phyloP scores from a whole-genome alignment of 2,797 vertebrate species.

The Melanotaenia trifasciata region DNA sequence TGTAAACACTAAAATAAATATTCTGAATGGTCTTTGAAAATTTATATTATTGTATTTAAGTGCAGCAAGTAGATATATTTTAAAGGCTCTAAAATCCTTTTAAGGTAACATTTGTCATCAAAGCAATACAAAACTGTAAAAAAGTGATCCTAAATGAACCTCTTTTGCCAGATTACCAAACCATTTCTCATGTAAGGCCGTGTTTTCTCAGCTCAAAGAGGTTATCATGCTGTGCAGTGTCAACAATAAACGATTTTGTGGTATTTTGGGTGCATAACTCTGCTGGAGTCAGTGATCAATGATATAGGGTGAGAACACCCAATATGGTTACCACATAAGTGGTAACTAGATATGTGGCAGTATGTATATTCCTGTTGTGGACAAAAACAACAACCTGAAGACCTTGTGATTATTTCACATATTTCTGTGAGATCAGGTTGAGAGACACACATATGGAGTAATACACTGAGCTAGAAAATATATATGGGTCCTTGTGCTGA shows the following conservation, averaged over 20 bases:
- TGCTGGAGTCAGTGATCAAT: constrained; percentile 17
- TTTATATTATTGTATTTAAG: constrained; percentile 14
- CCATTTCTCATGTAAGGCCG: constrained; percentile 1
- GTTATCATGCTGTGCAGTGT: constrained; percentile 14
- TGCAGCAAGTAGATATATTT: background rate
- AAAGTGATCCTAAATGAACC: background rate
- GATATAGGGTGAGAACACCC: background rate
- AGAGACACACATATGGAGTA: background rate
- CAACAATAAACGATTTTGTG: constrained; percentile 12
- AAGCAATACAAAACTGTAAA: background rate
- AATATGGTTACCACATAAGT: constrained; percentile 13
- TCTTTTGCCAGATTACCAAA: constrained; percentile 5
- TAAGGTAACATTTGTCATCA: constrained; percentile 14
- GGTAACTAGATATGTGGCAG: constrained; percentile 20
- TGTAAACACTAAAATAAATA: constrained; percentile 16
- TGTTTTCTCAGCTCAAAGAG: constrained; percentile 20
- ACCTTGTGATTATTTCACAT: no score
- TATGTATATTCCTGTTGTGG: background rate
- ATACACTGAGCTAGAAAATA: background rate
- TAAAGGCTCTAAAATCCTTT: constrained; percentile 16
- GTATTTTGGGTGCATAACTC: constrained; percentile 18
- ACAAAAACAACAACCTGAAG: background rate
- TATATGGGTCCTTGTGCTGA: background rate
- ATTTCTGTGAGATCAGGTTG: no score
- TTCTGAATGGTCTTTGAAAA: background rate